A percentile compares a stretch with the other conserved stretches of the same genome.
Conservation (phyloP, 2,113 vertebrate genomes). For the Rissa tridactyla region DNA sequence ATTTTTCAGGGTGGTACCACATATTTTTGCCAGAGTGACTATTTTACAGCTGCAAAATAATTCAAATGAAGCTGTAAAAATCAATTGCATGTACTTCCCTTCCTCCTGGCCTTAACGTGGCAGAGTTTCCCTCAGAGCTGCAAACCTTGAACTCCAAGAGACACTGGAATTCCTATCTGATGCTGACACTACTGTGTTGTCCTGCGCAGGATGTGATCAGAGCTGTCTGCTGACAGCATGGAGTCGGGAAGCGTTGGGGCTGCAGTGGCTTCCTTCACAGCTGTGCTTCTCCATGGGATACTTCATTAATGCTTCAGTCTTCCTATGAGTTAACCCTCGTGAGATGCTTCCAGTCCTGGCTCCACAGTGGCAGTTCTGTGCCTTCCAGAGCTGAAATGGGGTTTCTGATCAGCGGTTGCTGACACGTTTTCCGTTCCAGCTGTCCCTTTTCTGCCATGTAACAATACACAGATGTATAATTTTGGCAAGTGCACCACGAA, state of each 20-base stretch:
- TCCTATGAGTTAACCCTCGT: not conserved
- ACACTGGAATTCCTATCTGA: not conserved
- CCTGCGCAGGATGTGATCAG: accelerated
- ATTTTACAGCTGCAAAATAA: not conserved
- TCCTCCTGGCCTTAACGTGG: not conserved
- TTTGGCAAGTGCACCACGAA: not conserved
- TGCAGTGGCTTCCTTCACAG: not conserved
- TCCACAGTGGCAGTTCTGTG: not conserved
- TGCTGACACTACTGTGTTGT: not conserved
- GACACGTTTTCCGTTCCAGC: not conserved
- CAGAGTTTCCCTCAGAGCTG: not conserved
- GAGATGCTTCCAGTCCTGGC: not conserved
- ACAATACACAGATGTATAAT: not conserved
- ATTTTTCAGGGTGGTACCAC: conserved; percentile 8
- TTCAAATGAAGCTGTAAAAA: not conserved
- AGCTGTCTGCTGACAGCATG: not conserved
- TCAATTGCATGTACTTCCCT: not conserved
- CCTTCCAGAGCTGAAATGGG: not conserved
- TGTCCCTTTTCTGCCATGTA: not conserved
- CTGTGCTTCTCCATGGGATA: not conserved
- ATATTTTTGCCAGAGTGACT: not conserved
- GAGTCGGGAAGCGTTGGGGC: not conserved
- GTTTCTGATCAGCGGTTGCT: not conserved
- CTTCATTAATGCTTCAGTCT: not conserved
- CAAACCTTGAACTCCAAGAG: not conserved